A percentile compares a stretch with the other conserved stretches of the same genome.
Conservation (phyloP, 2,888 invertebrate species). For the Hirtodrosophila trivittata region DNA sequence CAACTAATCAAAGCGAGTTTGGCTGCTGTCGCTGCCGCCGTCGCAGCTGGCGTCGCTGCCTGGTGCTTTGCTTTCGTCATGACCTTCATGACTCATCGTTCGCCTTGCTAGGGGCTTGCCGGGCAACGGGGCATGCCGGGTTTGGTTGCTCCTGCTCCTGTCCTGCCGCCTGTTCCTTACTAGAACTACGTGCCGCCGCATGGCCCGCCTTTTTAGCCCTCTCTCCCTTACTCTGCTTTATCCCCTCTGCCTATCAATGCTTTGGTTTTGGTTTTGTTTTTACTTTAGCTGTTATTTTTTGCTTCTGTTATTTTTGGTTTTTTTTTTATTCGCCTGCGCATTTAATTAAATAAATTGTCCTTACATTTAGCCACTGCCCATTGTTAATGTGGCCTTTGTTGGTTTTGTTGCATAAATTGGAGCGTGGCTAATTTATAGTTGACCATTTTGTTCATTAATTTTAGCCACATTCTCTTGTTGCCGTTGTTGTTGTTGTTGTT, state of each 20-base stretch:
- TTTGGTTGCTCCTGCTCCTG: conserved; percentile 7
- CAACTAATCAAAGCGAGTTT: conserved; percentile 74
- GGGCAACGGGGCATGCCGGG: conserved; percentile 42
- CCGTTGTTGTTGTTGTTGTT: conserved; percentile 9
- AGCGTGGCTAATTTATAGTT: conserved; percentile 71
- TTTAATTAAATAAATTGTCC: conserved; percentile 78
- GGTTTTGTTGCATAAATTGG: conserved; percentile 61
- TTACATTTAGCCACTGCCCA: conserved; percentile 55
- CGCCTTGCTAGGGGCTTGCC: conserved; percentile 21
- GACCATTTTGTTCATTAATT: conserved; percentile 70
- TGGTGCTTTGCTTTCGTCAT: conserved; percentile 80
- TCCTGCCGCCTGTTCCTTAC: conserved; percentile 4
- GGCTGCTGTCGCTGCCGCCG: conserved; percentile 34
- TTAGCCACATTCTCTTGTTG: conserved; percentile 29
- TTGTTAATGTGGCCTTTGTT: conserved; percentile 45
- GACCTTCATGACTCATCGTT: conserved; percentile 84
- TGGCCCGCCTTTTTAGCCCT: conserved; percentile 54
- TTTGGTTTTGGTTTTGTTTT: conserved; percentile 22
- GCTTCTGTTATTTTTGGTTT: conserved; percentile 24
- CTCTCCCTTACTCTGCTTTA: conserved; percentile 11
- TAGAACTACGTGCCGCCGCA: conserved; percentile 35
- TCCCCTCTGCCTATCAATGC: conserved; percentile 4
- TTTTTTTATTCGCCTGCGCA: conserved; percentile 56
- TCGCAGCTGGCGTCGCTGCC: conserved; percentile 14
- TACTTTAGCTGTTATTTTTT: conserved; percentile 21